Conservation (phyloP, 2,888 invertebrate species). For the Temnothorax ravouxi region DNA sequence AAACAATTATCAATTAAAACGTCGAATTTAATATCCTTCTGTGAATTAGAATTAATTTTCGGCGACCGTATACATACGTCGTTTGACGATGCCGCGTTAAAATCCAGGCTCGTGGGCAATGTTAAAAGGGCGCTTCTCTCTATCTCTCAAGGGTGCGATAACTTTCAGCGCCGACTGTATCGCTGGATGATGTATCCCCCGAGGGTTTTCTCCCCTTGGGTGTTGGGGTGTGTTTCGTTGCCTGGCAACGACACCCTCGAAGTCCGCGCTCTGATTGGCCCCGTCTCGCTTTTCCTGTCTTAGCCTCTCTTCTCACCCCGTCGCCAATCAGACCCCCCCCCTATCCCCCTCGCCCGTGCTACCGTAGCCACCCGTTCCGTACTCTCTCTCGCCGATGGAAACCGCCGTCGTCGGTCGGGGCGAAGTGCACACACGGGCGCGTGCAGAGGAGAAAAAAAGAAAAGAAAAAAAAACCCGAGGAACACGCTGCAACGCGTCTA, state of each 20-base stretch:
- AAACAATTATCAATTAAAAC: background rate
- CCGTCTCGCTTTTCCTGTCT: constrained; percentile 80
- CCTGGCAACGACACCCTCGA: constrained; percentile 84
- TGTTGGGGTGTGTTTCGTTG: constrained; percentile 84
- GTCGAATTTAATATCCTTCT: background rate
- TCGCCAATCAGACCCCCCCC: constrained; percentile 53
- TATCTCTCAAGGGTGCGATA: constrained; percentile 76
- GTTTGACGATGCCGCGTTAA: constrained; percentile 65
- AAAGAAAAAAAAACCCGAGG: background rate
- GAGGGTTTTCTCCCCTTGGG: constrained; percentile 79
- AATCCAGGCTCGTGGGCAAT: constrained; percentile 62
- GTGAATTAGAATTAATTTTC: background rate
- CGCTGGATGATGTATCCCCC: constrained; percentile 76
- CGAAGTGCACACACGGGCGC: constrained; percentile 23
- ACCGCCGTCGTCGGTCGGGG: constrained; percentile 39
- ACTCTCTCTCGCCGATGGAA: constrained; percentile 24
- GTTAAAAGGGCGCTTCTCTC: constrained; percentile 64
- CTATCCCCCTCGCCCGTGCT: constrained; percentile 36
- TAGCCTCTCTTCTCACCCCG: constrained; percentile 74
- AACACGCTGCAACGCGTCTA: constrained; percentile 28
- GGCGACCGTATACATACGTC: background rate
- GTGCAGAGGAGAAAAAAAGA: background rate
- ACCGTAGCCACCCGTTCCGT: constrained; percentile 39
- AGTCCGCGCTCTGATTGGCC: constrained; percentile 83
- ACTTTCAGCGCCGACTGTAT: constrained; percentile 79